phyloP scores from a whole-genome alignment of 2,888 invertebrate genomes.

The Athalia rosae region DNA sequence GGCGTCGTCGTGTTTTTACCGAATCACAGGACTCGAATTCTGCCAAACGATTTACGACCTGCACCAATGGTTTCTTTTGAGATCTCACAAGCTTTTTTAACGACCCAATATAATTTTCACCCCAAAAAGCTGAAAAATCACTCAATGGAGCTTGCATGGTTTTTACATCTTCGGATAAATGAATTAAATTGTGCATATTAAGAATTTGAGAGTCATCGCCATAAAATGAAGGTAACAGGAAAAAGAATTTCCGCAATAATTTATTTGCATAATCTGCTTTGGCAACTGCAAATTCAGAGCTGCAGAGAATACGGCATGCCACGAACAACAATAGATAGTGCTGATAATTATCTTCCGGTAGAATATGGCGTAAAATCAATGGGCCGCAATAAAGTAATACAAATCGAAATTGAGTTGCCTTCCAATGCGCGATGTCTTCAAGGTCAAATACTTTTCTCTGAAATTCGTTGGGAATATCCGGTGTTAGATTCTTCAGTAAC shows the following conservation, averaged over 20 bases:
- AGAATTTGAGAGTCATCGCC: constrained; percentile 45
- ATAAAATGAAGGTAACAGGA: constrained; percentile 44
- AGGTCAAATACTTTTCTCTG: neutral
- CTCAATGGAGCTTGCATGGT: constrained; percentile 48
- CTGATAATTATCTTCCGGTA: constrained; percentile 37
- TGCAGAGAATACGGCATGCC: constrained; percentile 48
- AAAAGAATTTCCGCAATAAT: constrained; percentile 44
- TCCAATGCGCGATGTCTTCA: neutral
- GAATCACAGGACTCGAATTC: neutral
- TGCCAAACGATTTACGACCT: constrained; percentile 21
- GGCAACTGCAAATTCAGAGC: constrained; percentile 6
- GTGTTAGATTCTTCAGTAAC: neutral
- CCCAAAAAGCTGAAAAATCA: constrained; percentile 48
- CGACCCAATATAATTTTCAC: constrained; percentile 48
- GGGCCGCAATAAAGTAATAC: constrained; percentile 3
- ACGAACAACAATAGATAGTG: constrained; percentile 47
- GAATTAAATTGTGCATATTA: constrained; percentile 50
- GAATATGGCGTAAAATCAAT: constrained; percentile 40
- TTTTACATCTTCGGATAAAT: constrained; percentile 48
- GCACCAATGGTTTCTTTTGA: constrained; percentile 31
- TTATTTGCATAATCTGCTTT: constrained; percentile 39
- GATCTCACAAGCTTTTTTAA: constrained; percentile 46
- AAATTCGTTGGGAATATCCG: neutral
- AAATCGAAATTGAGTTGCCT: constrained; percentile 9
- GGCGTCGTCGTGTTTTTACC: neutral